phyloP scores from a whole-genome alignment of 2,113 vertebrate species.

The Chinchilla lanigera region DNA sequence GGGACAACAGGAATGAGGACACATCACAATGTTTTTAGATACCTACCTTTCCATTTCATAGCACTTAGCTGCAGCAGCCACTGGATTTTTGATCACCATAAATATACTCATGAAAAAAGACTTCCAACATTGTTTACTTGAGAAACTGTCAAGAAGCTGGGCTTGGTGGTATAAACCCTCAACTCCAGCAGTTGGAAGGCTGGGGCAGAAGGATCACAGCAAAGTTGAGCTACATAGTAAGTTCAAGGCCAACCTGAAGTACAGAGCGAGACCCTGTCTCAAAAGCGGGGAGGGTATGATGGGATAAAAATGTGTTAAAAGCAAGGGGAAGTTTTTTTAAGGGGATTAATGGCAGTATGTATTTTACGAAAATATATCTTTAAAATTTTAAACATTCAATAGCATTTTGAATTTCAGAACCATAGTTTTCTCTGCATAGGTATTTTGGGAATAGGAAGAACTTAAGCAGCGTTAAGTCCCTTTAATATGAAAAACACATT shows the following conservation, averaged over 20 bases:
- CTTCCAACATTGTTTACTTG: background rate
- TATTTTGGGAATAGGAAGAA: background rate
- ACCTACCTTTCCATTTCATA: background rate
- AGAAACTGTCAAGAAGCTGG: background rate
- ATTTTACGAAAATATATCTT: background rate
- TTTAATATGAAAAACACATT: background rate
- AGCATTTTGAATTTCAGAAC: background rate
- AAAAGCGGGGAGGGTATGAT: background rate
- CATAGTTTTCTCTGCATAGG: background rate
- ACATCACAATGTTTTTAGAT: background rate
- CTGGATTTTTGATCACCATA: background rate
- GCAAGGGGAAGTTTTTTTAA: background rate
- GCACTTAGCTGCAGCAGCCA: background rate
- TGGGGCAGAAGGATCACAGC: background rate
- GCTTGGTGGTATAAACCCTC: background rate
- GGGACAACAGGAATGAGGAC: background rate
- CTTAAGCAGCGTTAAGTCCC: background rate
- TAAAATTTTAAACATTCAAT: background rate
- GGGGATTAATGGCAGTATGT: background rate
- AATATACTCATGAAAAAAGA: background rate
- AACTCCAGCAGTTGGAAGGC: background rate
- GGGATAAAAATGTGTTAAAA: background rate
- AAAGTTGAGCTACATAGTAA: background rate
- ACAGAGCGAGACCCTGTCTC: background rate
- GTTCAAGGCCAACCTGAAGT: background rate